Percentiles rank a stretch among this genome's conserved stretches.
phyloP scores from a whole-genome alignment of 2,888 invertebrate genomes.

The Kuschelorhynchus macadamiae region DNA sequence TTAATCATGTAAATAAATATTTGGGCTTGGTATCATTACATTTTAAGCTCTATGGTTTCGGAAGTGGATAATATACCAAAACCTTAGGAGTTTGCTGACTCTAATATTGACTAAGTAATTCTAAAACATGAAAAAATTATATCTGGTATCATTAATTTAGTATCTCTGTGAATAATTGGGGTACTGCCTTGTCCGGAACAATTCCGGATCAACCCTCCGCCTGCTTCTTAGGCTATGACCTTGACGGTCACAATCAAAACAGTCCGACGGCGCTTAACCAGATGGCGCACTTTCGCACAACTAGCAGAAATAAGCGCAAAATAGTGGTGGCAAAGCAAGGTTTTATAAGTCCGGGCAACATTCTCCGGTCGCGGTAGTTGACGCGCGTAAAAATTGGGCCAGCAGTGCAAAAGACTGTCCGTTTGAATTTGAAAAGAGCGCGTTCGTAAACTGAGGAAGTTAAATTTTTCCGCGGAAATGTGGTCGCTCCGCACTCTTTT shows the following conservation, averaged over 20 bases:
- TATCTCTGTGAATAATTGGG: too few species aligned
- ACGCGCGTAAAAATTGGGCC: constrained; percentile 75
- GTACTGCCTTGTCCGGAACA: neutral
- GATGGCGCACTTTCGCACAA: constrained; percentile 45
- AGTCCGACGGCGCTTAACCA: constrained; percentile 39
- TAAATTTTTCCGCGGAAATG: constrained; percentile 37
- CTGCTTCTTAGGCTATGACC: constrained; percentile 33
- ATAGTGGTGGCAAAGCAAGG: constrained; percentile 67
- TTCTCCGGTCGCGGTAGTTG: constrained; percentile 68
- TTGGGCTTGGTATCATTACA: too few species aligned
- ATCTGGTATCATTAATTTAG: too few species aligned
- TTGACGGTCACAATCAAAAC: constrained; percentile 28
- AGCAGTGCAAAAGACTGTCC: constrained; percentile 46
- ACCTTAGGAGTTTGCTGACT: too few species aligned
- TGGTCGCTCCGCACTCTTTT: constrained; percentile 35
- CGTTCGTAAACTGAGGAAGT: constrained; percentile 37
- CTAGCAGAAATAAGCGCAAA: constrained; percentile 30
- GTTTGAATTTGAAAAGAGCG: constrained; percentile 33
- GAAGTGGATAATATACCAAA: too few species aligned
- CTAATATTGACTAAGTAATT: too few species aligned
- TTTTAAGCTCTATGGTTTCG: too few species aligned
- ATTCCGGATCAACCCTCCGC: constrained; percentile 29
- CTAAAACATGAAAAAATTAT: too few species aligned
- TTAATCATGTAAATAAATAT: too few species aligned
- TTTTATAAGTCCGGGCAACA: constrained; percentile 77